phyloP scores from a whole-genome alignment of 92 coral and sea anemone species.

The Muricea muricata region DNA sequence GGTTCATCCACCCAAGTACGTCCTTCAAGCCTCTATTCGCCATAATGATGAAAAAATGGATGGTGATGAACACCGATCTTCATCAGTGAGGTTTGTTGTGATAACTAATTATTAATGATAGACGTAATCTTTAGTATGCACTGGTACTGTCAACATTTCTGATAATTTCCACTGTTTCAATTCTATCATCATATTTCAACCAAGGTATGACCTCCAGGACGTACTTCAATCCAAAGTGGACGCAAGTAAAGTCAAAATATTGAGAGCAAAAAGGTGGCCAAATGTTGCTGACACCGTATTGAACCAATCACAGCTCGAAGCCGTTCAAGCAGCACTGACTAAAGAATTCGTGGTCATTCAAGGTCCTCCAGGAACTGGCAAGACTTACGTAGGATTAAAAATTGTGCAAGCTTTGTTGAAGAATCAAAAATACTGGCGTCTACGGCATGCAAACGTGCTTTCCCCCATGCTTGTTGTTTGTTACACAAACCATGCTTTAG shows the following conservation, averaged over 20 bases:
- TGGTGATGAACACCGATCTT: background rate
- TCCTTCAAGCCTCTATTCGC: conserved; percentile 16
- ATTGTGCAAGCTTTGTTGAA: conserved; percentile 80
- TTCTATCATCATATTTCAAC: no score
- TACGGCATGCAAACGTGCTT: background rate
- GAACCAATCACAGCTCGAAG: conserved; percentile 79
- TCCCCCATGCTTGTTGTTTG: conserved; percentile 87
- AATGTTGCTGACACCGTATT: conserved; percentile 56
- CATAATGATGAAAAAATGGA: background rate
- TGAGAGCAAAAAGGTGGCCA: conserved; percentile 74
- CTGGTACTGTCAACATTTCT: no score
- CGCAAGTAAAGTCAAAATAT: conserved; percentile 53
- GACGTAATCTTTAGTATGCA: no score
- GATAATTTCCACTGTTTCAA: no score
- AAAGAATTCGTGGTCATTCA: conserved; percentile 90
- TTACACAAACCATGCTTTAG: conserved; percentile 93
- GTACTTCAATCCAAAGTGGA: conserved; percentile 44
- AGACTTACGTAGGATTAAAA: conserved; percentile 89
- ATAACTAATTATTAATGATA: no score
- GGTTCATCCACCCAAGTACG: conserved; percentile 77
- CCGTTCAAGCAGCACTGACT: conserved; percentile 81
- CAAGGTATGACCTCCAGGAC: conserved; percentile 69
- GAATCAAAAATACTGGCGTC: conserved; percentile 70
- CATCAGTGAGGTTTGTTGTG: background rate
- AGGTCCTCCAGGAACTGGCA: conserved; percentile 98